These are phyloP conservation scores for Dryomyza anilis DNA, from an alignment of 2,888 invertebrate genomes.

Conservation along the genomic window DNA sequence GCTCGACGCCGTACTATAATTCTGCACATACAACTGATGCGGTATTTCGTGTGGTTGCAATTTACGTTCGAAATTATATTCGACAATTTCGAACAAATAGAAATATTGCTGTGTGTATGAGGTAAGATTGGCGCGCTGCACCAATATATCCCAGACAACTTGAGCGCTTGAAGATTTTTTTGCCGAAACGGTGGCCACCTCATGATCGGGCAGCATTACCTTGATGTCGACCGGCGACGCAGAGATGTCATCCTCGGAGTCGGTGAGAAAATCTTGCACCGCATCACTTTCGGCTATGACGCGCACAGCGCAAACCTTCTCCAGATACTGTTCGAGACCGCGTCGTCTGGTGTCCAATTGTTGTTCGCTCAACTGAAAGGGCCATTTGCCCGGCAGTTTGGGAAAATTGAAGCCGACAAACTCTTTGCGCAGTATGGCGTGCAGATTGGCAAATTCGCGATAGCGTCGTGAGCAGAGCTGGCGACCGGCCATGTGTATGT, in stretches of 20 bases:
- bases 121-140: conserved; percentile 81
- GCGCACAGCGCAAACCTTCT: conserved; percentile 95
- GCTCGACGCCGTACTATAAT: conserved; percentile 96
- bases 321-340: conserved; percentile 97
- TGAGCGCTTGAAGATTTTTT: conserved; percentile 88
- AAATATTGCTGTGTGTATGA: conserved; percentile 86
- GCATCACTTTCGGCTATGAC: conserved; percentile 97
- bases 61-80: conserved; percentile 96
- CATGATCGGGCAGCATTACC: conserved; percentile 86
- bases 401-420: conserved; percentile 96
- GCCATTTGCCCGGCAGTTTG: conserved; percentile 98
- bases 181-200: conserved; percentile 86
- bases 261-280: conserved; percentile 96
- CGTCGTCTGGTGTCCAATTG: conserved; percentile 93
- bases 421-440: conserved; percentile 88
- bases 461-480: conserved; percentile 96
- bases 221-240: conserved; percentile 79
- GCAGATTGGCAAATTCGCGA: conserved; percentile 90
- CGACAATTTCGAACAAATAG: conserved; percentile 95
- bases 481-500: conserved; percentile 98
- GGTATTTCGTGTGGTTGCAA: conserved; percentile 92
- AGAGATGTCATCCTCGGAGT: conserved; percentile 82
- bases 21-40: conserved; percentile 97
- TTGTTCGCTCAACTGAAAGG: conserved; percentile 95
- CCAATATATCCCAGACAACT: conserved; percentile 86